A percentile compares a stretch with the other conserved stretches of the same genome.
Conservation (phyloP, 2,797 vertebrate species). For the Falco columbarius region DNA sequence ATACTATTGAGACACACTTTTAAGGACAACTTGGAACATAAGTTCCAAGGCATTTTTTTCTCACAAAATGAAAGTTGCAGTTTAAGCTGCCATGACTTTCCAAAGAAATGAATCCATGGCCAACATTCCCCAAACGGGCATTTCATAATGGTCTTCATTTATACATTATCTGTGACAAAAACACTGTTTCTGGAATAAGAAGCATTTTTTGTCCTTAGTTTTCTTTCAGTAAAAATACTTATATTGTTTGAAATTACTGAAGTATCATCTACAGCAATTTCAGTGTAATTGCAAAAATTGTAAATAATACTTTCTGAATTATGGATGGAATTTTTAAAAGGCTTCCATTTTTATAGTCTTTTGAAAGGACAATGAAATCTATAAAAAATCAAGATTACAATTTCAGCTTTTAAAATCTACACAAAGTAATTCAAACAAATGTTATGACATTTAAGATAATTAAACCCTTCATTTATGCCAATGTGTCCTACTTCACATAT, state of each 20-base stretch:
- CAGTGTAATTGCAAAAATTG: slow-evolving; percentile 69
- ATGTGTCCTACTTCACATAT: slow-evolving; percentile 77
- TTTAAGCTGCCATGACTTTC: not conserved
- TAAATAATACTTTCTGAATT: slow-evolving; percentile 75
- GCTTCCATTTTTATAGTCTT: slow-evolving; percentile 60
- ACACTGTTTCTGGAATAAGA: slow-evolving; percentile 62
- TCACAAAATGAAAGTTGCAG: slow-evolving; percentile 46
- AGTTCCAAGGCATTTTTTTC: slow-evolving; percentile 18
- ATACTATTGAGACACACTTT: not conserved
- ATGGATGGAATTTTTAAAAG: slow-evolving; percentile 68
- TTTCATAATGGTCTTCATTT: slow-evolving; percentile 58
- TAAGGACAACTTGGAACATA: not conserved
- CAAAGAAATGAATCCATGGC: slow-evolving; percentile 43
- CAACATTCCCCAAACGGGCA: slow-evolving; percentile 37
- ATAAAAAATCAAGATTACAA: slow-evolving; percentile 75
- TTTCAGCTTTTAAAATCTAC: slow-evolving; percentile 81
- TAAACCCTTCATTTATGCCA: slow-evolving; percentile 79
- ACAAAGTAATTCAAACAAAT: slow-evolving; percentile 83
- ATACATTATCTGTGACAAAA: slow-evolving; percentile 65
- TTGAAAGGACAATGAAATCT: slow-evolving; percentile 77
- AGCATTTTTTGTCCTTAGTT: slow-evolving; percentile 63
- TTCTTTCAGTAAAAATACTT: slow-evolving; percentile 72
- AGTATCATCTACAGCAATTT: slow-evolving; percentile 61
- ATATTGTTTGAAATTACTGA: slow-evolving; percentile 64
- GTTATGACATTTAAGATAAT: slow-evolving; percentile 86